These are phyloP conservation scores for Odontomyia ornata DNA, from an alignment of 2,888 invertebrate genomes.

Conservation along the genomic window DNA sequence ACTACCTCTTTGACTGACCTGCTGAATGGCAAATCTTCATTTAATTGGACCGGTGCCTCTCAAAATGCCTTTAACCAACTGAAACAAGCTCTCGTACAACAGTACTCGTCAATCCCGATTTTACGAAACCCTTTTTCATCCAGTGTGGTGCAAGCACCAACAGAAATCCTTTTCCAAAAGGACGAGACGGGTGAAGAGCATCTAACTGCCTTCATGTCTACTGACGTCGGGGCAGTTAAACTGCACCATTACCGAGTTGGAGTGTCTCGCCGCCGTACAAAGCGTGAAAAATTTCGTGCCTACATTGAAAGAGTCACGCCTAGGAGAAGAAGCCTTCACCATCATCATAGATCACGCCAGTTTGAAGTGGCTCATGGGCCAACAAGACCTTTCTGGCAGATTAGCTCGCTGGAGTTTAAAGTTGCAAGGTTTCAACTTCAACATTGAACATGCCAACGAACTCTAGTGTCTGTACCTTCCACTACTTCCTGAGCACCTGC, in stretches of 20 bases:
- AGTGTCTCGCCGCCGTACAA: conserved; percentile 15
- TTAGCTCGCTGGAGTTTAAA: conserved; percentile 3
- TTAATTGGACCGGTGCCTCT: conserved; percentile 29
- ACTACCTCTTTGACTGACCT: too few relatives aligned
- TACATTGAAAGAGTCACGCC: too few relatives aligned
- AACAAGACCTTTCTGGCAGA: conserved; percentile 8
- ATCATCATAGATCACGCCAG: background rate
- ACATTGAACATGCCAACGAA: background rate
- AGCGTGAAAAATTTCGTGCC: conserved; percentile 42
- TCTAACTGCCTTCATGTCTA: background rate
- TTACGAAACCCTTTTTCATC: conserved; percentile 45
- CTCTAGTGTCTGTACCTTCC: background rate
- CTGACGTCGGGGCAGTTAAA: background rate
- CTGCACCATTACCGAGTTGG: conserved; percentile 6
- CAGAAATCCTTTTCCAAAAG: conserved; percentile 42
- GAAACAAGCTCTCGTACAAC: conserved; percentile 43
- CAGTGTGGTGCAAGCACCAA: conserved; percentile 46
- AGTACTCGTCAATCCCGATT: too few relatives aligned
- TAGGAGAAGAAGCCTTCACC: background rate
- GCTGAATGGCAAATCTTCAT: too few relatives aligned
- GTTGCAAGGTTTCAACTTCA: background rate
- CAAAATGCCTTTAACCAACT: conserved; percentile 36
- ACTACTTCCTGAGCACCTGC: background rate
- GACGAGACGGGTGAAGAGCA: conserved; percentile 6
- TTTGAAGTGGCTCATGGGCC: conserved; percentile 14